phyloP scores from a whole-genome alignment of 2,113 vertebrate genomes.

The Copsychus sechellarum region DNA sequence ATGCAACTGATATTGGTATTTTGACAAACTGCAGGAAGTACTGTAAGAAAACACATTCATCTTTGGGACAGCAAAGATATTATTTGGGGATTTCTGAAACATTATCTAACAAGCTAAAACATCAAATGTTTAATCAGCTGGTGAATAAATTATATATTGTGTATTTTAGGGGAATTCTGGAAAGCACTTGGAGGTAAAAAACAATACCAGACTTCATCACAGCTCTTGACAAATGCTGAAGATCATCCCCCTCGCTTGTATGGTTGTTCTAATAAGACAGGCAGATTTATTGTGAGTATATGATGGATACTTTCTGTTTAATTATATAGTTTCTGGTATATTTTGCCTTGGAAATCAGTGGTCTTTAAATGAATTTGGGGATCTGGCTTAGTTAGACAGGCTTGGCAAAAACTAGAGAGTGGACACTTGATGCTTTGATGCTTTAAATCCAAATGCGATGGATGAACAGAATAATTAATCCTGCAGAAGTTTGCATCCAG shows the following conservation, averaged over 20 bases:
- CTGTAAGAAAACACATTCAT: not conserved
- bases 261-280: constrained; percentile 91
- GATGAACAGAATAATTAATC: not conserved
- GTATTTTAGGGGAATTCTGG: constrained; percentile 85
- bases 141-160: not conserved
- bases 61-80: not conserved
- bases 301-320: not conserved
- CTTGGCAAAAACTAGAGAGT: not conserved
- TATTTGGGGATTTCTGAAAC: not conserved
- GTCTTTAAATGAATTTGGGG: not conserved
- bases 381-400: not conserved
- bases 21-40: not conserved
- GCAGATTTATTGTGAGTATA: constrained; percentile 85
- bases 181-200: constrained; percentile 82
- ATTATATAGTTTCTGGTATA: not conserved
- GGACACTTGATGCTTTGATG: not conserved
- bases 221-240: constrained; percentile 74
- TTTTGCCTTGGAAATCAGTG: not conserved
- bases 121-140: not conserved
- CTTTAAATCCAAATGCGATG: not conserved
- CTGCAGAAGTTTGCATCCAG: not conserved
- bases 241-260: constrained; percentile 82
- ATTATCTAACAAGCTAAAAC: not conserved
- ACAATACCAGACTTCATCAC: constrained; percentile 84
- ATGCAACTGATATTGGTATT: not conserved